Conservation (phyloP, 2,113 vertebrate species). For the Oreochromis aureus region DNA sequence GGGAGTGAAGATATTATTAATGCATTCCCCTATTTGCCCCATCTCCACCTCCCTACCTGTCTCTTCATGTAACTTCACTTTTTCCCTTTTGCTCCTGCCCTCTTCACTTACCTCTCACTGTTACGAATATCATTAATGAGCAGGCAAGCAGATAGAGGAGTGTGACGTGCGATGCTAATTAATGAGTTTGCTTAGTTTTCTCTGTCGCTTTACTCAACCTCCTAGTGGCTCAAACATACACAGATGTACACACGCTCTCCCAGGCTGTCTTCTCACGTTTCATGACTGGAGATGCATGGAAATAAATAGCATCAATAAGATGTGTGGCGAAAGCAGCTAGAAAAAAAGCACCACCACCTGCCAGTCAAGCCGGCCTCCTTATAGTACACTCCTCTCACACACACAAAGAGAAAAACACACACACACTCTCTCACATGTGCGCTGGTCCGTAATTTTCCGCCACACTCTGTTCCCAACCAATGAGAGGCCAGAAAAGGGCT, state of each 20-base stretch:
- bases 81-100: background rate
- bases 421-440: background rate
- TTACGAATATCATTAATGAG: constrained; percentile 33
- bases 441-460: constrained; percentile 47
- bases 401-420: background rate
- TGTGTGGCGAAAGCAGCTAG: background rate
- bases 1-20: constrained; percentile 20
- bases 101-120: background rate
- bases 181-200: constrained; percentile 49
- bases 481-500: constrained; percentile 22
- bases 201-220: constrained; percentile 43
- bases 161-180: constrained; percentile 33
- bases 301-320: constrained; percentile 26
- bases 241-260: background rate
- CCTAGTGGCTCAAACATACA: constrained; percentile 3
- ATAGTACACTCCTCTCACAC: constrained; percentile 22
- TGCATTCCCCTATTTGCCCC: constrained; percentile 15
- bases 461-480: constrained; percentile 50
- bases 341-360: constrained; percentile 59
- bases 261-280: constrained; percentile 10
- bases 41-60: constrained; percentile 26
- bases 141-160: background rate
- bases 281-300: background rate
- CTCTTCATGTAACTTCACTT: constrained; percentile 6
- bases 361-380: constrained; percentile 49